Conservation (phyloP, 2,888 invertebrate genomes). For the Mythimna loreyi region DNA sequence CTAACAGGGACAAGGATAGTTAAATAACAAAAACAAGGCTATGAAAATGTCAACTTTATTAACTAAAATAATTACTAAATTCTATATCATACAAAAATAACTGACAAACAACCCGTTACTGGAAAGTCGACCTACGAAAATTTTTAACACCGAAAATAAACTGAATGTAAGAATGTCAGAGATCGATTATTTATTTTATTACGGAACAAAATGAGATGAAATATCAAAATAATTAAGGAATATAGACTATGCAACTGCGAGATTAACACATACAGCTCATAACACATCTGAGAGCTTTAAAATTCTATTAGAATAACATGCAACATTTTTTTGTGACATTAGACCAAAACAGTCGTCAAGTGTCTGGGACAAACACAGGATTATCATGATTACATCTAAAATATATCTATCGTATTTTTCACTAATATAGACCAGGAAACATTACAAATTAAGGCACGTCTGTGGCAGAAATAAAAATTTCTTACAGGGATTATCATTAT, state of each 20-base stretch:
- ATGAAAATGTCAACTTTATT: conserved; percentile 80
- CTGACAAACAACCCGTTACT: conserved; percentile 70
- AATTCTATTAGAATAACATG: conserved; percentile 11
- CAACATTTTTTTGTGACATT: conserved; percentile 25
- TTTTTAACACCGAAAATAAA: conserved; percentile 22
- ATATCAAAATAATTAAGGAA: conserved; percentile 35
- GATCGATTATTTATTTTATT: conserved; percentile 40
- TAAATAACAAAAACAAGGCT: conserved; percentile 56
- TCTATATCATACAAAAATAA: conserved; percentile 76
- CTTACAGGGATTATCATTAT: not conserved
- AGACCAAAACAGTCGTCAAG: conserved; percentile 30
- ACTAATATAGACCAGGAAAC: conserved; percentile 39
- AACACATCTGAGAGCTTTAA: conserved; percentile 23
- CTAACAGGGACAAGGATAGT: not conserved
- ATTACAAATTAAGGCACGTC: conserved; percentile 1
- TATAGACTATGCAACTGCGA: conserved; percentile 29
- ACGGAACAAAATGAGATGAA: conserved; percentile 45
- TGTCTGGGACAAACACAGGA: conserved; percentile 41
- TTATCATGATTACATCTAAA: conserved; percentile 43
- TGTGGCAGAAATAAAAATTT: not conserved
- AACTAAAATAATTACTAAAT: conserved; percentile 72
- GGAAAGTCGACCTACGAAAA: conserved; percentile 33
- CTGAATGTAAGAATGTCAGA: conserved; percentile 43
- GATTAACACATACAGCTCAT: conserved; percentile 18
- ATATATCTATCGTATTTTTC: conserved; percentile 41